Conservation (phyloP, 2,113 vertebrate genomes). For the Hippocampus guttulatus region DNA sequence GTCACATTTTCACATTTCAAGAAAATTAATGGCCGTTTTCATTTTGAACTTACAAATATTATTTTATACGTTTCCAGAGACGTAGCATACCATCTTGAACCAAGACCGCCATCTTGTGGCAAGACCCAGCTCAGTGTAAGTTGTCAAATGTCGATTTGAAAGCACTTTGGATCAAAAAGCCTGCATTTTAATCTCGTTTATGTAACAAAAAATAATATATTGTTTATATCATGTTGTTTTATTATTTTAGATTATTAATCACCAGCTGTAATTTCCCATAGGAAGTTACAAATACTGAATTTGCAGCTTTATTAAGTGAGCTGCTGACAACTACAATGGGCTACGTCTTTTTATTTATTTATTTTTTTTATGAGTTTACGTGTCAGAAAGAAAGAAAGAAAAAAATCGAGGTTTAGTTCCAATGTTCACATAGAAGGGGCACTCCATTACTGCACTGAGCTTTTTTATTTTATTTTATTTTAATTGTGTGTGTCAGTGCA, state of each 20-base stretch:
- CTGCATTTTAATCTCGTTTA: neutral
- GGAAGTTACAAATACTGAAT: neutral
- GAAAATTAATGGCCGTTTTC: too few species aligned
- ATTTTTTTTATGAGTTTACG: too few species aligned
- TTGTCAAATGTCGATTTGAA: neutral
- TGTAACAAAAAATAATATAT: neutral
- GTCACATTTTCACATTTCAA: too few species aligned
- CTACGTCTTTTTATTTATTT: too few species aligned
- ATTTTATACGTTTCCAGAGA: too few species aligned
- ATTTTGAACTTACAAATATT: too few species aligned
- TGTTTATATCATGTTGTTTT: too few species aligned
- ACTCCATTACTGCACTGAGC: neutral
- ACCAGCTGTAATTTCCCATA: neutral
- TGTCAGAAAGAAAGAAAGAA: neutral
- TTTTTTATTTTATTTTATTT: neutral
- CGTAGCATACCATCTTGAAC: neutral
- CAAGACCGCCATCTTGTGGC: constrained; percentile 60
- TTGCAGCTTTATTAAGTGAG: neutral
- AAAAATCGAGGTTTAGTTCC: neutral
- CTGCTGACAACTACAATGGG: neutral
- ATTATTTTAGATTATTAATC: neutral
- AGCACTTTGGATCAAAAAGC: neutral
- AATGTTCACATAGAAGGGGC: neutral
- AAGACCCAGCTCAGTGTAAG: neutral
- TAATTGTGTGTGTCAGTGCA: neutral